phyloP scores from a whole-genome alignment of 2,888 invertebrate genomes.

The Thyatira batis region DNA sequence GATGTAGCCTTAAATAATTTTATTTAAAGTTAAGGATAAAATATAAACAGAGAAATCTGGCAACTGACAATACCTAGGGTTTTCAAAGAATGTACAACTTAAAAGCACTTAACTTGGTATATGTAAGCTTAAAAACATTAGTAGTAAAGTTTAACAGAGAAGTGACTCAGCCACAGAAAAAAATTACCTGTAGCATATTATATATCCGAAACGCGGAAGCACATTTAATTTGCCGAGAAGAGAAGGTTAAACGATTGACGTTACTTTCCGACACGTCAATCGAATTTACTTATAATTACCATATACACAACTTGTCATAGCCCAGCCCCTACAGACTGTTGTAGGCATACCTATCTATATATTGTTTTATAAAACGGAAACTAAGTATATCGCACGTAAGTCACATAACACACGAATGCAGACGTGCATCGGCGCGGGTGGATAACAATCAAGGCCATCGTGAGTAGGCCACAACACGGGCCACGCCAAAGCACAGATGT shows the following conservation, averaged over 20 bases:
- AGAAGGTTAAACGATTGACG: slow-evolving; percentile 53
- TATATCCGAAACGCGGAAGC: slow-evolving; percentile 50
- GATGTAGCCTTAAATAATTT: no score
- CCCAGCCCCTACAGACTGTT: slow-evolving; percentile 30
- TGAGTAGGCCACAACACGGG: slow-evolving; percentile 38
- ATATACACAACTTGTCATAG: slow-evolving; percentile 41
- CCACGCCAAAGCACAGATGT: slow-evolving; percentile 43
- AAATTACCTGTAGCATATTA: slow-evolving; percentile 25
- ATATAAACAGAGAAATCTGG: no score
- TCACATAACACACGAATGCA: slow-evolving; percentile 56
- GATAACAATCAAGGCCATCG: slow-evolving; percentile 61
- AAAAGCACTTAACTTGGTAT: slow-evolving; percentile 24
- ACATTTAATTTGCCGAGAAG: slow-evolving; percentile 38
- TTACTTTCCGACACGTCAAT: slow-evolving; percentile 47
- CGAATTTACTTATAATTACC: slow-evolving; percentile 30
- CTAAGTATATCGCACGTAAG: slow-evolving; percentile 51
- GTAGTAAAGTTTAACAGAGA: slow-evolving; percentile 30
- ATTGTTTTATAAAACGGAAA: slow-evolving; percentile 70
- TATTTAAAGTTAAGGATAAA: no score
- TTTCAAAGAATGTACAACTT: slow-evolving; percentile 1
- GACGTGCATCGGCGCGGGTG: slow-evolving; percentile 55
- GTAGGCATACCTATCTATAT: slow-evolving; percentile 59
- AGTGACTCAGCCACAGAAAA: slow-evolving; percentile 42
- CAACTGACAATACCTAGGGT: not conserved
- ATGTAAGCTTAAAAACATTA: slow-evolving; percentile 47